Conservation (phyloP, 2,888 invertebrate species). For the Zootermopsis nevadensis region DNA sequence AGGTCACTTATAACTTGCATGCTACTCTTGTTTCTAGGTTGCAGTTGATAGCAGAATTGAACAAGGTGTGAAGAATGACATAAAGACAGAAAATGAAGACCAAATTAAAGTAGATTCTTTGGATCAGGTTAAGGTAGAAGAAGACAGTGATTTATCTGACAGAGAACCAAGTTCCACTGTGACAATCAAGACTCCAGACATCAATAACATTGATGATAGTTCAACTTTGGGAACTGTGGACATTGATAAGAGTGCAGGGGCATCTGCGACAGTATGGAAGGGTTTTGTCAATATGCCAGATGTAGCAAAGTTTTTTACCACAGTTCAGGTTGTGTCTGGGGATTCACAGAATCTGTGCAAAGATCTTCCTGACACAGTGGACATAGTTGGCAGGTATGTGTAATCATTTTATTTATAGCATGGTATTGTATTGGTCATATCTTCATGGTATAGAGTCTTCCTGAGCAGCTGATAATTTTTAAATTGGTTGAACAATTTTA, state of each 20-base stretch:
- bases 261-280: conserved; percentile 73
- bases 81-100: conserved; percentile 48
- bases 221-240: conserved; percentile 57
- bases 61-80: conserved; percentile 41
- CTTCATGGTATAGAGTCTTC: too few relatives aligned
- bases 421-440: not conserved
- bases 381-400: conserved; percentile 79
- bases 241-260: conserved; percentile 56
- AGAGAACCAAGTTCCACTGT: conserved; percentile 86
- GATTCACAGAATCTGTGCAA: conserved; percentile 75
- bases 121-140: conserved; percentile 49
- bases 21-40: not conserved
- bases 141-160: conserved; percentile 63
- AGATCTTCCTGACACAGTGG: conserved; percentile 81
- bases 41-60: conserved; percentile 20
- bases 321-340: conserved; percentile 82
- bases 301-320: conserved; percentile 87
- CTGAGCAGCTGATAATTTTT: too few relatives aligned
- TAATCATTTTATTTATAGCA: not conserved
- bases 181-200: conserved; percentile 70
- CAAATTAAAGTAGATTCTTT: conserved; percentile 42
- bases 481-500: too few relatives aligned
- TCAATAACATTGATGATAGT: conserved; percentile 55
- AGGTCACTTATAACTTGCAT: too few relatives aligned
- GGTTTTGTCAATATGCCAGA: conserved; percentile 92